Evolutionary conservation across 2,797 vertebrate species (phyloP), one percentile per base, ranked within the genome.

Genomic region (Amphiprion clarkii): DNA sequence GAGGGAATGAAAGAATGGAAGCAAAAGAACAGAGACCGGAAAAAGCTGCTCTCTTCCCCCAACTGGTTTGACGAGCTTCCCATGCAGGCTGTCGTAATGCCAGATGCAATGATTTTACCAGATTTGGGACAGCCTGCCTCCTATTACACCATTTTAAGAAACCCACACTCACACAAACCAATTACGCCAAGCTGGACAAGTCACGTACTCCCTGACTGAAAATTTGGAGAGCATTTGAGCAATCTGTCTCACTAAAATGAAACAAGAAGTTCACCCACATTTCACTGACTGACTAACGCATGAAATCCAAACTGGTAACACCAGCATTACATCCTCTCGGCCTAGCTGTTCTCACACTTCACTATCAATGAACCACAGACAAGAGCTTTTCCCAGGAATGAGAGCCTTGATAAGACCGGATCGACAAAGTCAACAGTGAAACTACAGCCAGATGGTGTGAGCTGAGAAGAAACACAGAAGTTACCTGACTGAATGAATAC

Each of bases 1-100:
- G 63, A 74, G 17, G 10, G 27, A 79, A 59, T 46, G 33, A 72
- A 78, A 74, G 42, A 73, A 69, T 61, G 49, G n/a, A 75, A 44
- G 66, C 62, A 69, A 49, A 49, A 76, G 57, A 79, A 52, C 53
- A 67, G 54, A 81, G 49, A 57, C 33, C 31, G 59, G 67, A 79
- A 82, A 77, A 78, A 40, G 42, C 29, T 70, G 42, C 54, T 78
- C 57, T 81, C 81, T 52, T 77, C 67, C 66, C 17, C 53, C 19
- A 76, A 90, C 87, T 89, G 85, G 87, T 91, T 91, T 91, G 86
- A 93, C 76, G 65, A 93, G 90, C 82, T 92, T 86, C 81, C 76
- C 82, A 75, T 85, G 63, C 68, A 67, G 13, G 7, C 74, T 84
- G 76, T 82, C 59, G 69, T 74, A 85, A 88, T 64, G 75, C 82